Evolutionary conservation across 2,797 vertebrate species (phyloP), one percentile per base, ranked within the genome.

Genomic region (Notolepis coatsorum): DNA sequence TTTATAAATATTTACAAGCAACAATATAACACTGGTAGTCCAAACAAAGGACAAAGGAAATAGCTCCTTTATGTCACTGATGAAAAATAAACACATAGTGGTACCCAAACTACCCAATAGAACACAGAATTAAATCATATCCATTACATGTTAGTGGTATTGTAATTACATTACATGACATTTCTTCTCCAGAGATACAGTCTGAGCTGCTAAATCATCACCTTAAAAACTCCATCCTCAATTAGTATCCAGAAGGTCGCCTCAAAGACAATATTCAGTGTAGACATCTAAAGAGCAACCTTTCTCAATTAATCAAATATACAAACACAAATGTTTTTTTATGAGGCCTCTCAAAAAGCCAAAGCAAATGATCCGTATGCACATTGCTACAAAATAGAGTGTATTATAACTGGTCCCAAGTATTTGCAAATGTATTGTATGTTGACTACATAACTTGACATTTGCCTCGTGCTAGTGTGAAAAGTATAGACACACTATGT

Each of bases 111-210:
- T 1, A 13, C 41, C 37, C 57, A 76, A 79, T 68, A 56, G 63
- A 69, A 68, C 53, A 4, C 51, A 68, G 68, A n/a, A n/a, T n/a
- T n/a, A n/a, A n/a, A n/a, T n/a, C n/a, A n/a, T n/a, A n/a, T n/a
- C n/a, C n/a, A 83, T 88, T 75, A 71, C 56, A 73, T 77, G 52
- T 45, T 25, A 61, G 73, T 64, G 67, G 51, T 71, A 58, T 55
- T 42, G 60, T 81, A 82, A 84, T 87, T 85, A 79, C 59, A 61
- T 78, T 77, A 61, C 59, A 74, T 68, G 67, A 70, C 72, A 71
- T 68, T 27, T 50, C 27, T 72, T 71, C 78, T 61, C 28, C 50
- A 81, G 75, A 77, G 63, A 48, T 25, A 56, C 60, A 74, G 67
- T 78, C 56, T 63, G 74, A 87, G 73, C 67, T 68, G 67, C 68